A percentile compares a stretch with the other conserved stretches of the same genome.
phyloP scores from a whole-genome alignment of 2,113 vertebrate genomes.

The Muntiacus reevesi region DNA sequence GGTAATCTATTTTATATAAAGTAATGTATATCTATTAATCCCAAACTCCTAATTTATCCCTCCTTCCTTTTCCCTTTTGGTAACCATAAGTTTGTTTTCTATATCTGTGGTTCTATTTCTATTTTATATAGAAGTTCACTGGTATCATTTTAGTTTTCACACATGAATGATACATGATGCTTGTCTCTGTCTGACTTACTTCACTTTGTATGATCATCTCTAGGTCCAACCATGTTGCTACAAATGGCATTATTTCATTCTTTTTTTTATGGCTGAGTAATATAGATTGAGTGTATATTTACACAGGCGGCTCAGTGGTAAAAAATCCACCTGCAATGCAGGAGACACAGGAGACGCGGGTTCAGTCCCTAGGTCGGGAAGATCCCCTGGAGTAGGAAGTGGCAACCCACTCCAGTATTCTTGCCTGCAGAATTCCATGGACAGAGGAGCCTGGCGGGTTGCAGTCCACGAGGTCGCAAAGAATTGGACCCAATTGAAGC shows the following conservation, averaged over 20 bases:
- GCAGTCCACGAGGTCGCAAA: rapidly evolving
- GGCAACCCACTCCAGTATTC: not conserved
- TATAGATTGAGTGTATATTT: not conserved
- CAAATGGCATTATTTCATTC: not conserved
- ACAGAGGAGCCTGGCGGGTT: not conserved
- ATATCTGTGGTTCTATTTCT: not conserved
- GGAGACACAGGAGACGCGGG: rapidly evolving
- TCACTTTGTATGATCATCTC: not conserved
- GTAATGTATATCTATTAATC: not conserved
- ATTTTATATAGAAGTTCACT: not conserved
- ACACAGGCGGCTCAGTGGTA: not conserved
- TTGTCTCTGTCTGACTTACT: not conserved
- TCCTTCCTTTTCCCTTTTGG: not conserved
- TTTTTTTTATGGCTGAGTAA: not conserved
- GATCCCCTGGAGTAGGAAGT: not conserved
- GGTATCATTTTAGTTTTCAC: not conserved
- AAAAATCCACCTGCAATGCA: not conserved
- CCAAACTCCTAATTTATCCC: not conserved
- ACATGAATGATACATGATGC: not conserved
- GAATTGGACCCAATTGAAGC: not conserved
- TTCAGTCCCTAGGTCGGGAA: not conserved
- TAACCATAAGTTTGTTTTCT: not conserved
- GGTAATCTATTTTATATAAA: not conserved
- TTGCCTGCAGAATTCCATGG: not conserved
- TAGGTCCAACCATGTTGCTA: not conserved